Percentiles rank a stretch among this genome's conserved stretches.
Evolutionary conservation across 2,113 vertebrate genomes (phyloP).

Genomic region (Plectropomus leopardus): DNA sequence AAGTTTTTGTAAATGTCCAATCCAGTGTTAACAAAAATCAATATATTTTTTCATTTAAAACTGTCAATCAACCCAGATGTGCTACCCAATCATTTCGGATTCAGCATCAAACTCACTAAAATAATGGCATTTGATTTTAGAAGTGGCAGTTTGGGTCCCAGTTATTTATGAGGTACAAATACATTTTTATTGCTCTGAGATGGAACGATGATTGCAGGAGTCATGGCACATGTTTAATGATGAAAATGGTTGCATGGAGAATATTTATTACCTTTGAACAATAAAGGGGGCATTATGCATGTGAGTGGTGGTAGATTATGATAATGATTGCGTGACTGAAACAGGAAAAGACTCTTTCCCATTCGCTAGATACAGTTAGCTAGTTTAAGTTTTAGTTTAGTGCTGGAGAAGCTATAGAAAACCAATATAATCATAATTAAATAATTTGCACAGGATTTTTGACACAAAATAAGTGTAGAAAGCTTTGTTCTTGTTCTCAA

Average conservation of each 20-base stretch:
- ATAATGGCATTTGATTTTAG: not conserved
- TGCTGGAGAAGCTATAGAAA: conserved; percentile 46
- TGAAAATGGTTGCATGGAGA: not conserved
- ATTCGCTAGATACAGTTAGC: conserved; percentile 8
- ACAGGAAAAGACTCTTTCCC: conserved; percentile 6
- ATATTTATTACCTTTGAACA: conserved; percentile 18
- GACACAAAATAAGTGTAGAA: conserved; percentile 56
- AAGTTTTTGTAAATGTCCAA: not conserved
- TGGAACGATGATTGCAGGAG: conserved; percentile 38
- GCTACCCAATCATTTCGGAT: not conserved
- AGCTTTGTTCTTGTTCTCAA: conserved; percentile 38
- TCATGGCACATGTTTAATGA: conserved; percentile 54
- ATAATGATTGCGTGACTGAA: conserved; percentile 20
- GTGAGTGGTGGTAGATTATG: conserved; percentile 13
- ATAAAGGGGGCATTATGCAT: not conserved
- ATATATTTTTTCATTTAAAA: not conserved
- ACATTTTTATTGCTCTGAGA: conserved; percentile 59
- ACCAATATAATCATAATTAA: conserved; percentile 26
- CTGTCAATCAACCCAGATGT: not conserved
- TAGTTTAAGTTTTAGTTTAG: conserved; percentile 33
- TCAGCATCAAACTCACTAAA: not conserved
- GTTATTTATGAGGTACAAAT: conserved; percentile 42
- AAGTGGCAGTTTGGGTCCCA: not conserved
- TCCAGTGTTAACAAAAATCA: not conserved
- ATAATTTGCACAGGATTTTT: conserved; percentile 30